These are phyloP conservation scores for Mobula hypostoma DNA, from an alignment of 2,113 vertebrate genomes.

Conservation along the genomic window DNA sequence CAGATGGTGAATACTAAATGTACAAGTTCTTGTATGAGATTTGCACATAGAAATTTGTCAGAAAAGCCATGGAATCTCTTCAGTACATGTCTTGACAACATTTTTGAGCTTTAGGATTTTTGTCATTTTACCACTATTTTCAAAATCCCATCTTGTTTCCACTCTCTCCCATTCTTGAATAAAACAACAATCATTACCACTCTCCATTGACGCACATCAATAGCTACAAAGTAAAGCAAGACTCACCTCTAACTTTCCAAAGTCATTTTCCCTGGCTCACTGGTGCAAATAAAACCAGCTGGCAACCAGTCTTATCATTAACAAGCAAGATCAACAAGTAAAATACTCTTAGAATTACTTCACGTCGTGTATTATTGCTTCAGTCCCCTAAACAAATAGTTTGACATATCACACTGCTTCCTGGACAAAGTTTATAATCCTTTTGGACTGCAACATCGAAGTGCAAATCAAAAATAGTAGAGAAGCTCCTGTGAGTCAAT, in stretches of 20 bases:
- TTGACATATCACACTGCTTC: neutral
- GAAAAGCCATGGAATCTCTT: too few species aligned
- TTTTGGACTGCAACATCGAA: neutral
- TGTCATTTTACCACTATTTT: neutral
- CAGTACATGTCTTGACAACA: too few species aligned
- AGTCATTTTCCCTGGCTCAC: neutral
- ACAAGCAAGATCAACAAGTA: neutral
- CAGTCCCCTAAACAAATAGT: constrained; percentile 17
- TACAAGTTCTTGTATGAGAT: too few species aligned
- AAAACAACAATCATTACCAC: neutral
- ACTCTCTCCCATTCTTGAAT: neutral
- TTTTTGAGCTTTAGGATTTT: too few species aligned
- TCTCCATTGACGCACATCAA: neutral
- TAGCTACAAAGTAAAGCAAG: neutral
- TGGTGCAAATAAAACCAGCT: neutral
- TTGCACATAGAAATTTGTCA: too few species aligned
- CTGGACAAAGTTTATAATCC: neutral
- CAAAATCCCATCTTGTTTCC: neutral
- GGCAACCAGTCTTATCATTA: constrained; percentile 5
- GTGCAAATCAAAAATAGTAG: neutral
- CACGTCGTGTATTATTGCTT: neutral
- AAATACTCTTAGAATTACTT: neutral
- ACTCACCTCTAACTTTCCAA: constrained; percentile 9
- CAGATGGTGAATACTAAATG: too few species aligned
- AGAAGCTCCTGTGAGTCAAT: neutral